Base-by-base conservation (phyloP, 2,888 invertebrate species). In the Trichogramma dendrolimi region DNA sequence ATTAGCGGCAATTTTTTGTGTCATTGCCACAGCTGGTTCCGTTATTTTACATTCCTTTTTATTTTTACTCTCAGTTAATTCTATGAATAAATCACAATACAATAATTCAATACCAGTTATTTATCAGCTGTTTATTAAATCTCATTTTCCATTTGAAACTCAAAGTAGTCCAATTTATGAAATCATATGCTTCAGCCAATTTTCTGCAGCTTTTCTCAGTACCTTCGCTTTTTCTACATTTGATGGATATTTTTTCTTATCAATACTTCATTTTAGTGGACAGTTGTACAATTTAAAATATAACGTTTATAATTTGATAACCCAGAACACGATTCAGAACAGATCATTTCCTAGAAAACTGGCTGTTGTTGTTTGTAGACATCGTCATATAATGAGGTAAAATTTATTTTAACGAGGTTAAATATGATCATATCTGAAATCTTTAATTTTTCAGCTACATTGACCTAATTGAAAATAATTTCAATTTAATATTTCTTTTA, bases 231-330 rank as follows among this genome's bases (percentile, higher is more conserved):
- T 70, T 53, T 67, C 72, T 2, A 67, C 67, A 5, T 70, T 70
- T 11, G 74, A 75, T 41, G 64, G 70, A 4, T 70, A 69, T 8
- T 54, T 73, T 2, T 68, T 68, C 1, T 65, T 71, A 7, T 59
- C 72, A 4, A 67, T 72, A 4, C 52, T 73, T 38, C 75, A 75
- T 55, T 54, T 72, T 6, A 74, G 72, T 46, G 72, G 70, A 2
- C 75, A 74, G 60, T 44, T 74, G 2, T 58, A 60, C 4, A 62
- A 55, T 54, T 14, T 62, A 11, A 52, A n/a, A 11, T 27, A 27
- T 27, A 27, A 27, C 27, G 27, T 27, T 27, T 27, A 27, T 27
- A 27, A 27, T 27, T 27, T 27, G 27, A 27, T 27, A 27, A 27
- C 27, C 3, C 27, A 27, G 27, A 3, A 27, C 27, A 2, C 27